These are phyloP conservation scores for Pteronura brasiliensis DNA, from an alignment of 2,113 vertebrate species.

Conservation along the genomic window DNA sequence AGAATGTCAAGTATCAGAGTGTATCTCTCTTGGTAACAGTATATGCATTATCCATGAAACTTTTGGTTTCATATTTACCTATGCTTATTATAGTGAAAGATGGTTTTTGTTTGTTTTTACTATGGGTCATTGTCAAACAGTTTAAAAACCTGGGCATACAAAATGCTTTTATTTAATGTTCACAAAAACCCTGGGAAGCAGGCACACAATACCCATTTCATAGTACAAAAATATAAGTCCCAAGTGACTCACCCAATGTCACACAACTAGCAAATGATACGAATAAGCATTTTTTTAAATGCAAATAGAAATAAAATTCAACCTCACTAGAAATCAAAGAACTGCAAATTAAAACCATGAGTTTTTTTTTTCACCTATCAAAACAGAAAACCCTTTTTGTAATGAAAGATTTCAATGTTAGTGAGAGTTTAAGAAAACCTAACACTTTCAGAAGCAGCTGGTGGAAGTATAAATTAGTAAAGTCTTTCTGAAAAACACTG, in stretches of 20 bases:
- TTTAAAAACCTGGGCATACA: background rate
- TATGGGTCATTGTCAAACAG: background rate
- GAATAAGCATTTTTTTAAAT: background rate
- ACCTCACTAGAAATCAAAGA: constrained; percentile 32
- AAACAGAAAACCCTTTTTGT: background rate
- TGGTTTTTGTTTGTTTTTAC: background rate
- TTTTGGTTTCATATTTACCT: background rate
- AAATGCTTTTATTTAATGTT: constrained; percentile 16
- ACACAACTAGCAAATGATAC: background rate
- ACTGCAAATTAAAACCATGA: constrained; percentile 20
- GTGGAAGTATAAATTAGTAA: constrained; percentile 25
- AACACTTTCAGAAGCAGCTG: constrained; percentile 6
- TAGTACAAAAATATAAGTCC: background rate
- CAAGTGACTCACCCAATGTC: background rate
- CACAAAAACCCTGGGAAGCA: background rate
- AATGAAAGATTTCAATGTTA: background rate
- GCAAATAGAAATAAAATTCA: constrained; percentile 2
- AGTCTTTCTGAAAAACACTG: constrained; percentile 8
- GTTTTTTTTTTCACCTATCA: background rate
- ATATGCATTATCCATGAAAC: background rate
- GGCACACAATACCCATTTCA: background rate
- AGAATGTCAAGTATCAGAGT: constrained; percentile 12
- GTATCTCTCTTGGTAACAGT: background rate
- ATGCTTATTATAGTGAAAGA: background rate
- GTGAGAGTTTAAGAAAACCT: background rate